A percentile compares a stretch with the other conserved stretches of the same genome.
phyloP scores from a whole-genome alignment of 2,797 vertebrate species.

The Lagocephalus sceleratus region DNA sequence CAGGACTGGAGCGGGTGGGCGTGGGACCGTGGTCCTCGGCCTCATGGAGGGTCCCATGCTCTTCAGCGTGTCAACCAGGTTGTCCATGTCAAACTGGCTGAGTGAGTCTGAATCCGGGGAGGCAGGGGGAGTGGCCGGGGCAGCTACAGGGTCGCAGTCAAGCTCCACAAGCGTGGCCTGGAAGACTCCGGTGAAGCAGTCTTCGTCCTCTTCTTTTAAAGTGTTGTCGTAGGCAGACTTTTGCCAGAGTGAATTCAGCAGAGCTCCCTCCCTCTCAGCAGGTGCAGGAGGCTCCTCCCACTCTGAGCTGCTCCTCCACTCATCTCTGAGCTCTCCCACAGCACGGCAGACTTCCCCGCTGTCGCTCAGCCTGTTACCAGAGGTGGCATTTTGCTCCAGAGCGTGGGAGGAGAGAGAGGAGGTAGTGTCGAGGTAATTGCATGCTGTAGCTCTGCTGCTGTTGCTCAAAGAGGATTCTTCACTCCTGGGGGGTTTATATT shows the following conservation, averaged over 20 bases:
- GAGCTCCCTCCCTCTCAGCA: conserved; percentile 42
- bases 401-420: conserved; percentile 20
- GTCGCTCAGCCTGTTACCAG: conserved; percentile 38
- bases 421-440: conserved; percentile 18
- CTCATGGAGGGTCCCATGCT: conserved; percentile 85
- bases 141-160: conserved; percentile 58
- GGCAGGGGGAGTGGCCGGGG: conserved; percentile 34
- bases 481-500: neutral
- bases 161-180: conserved; percentile 74
- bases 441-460: conserved; percentile 13
- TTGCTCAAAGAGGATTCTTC: conserved; percentile 11
- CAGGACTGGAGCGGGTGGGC: conserved; percentile 51
- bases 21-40: conserved; percentile 47
- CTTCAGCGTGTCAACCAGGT: conserved; percentile 84
- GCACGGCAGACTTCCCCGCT: conserved; percentile 42
- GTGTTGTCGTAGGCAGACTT: conserved; percentile 13
- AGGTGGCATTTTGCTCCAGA: conserved; percentile 25
- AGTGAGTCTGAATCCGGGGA: conserved; percentile 67
- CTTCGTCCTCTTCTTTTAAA: conserved; percentile 11
- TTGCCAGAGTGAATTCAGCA: conserved; percentile 25
- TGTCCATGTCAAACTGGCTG: conserved; percentile 81
- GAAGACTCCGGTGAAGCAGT: conserved; percentile 64
- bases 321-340: conserved; percentile 27
- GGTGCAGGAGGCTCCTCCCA: conserved; percentile 56
- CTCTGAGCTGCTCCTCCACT: conserved; percentile 28